Percentiles rank a stretch among this genome's conserved stretches.
These are phyloP conservation scores for Tuberolachnus salignus DNA, from an alignment of 2,888 invertebrate species.

Conservation along the genomic window DNA sequence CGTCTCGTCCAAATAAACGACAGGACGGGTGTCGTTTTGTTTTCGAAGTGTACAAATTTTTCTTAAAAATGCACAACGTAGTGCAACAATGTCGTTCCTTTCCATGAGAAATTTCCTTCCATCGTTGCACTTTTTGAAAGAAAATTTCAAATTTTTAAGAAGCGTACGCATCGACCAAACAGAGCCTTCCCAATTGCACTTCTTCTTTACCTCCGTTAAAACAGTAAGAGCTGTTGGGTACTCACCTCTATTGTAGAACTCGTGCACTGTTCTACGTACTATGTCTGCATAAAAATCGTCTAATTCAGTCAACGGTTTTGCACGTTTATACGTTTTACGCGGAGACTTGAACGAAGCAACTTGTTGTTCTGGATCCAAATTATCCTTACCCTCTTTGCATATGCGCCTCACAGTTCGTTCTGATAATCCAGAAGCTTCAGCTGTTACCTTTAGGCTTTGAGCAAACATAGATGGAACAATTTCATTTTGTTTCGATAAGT, in stretches of 20 bases:
- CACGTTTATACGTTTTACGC: neutral
- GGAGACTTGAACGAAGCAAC: constrained; percentile 7
- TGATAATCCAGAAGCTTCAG: no score
- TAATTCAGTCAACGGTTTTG: constrained; percentile 23
- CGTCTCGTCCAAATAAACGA: neutral
- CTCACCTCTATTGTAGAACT: no score
- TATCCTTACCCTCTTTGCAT: constrained; percentile 16
- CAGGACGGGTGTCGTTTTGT: neutral
- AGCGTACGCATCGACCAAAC: neutral
- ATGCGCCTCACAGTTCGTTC: constrained; percentile 9
- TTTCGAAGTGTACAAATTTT: neutral
- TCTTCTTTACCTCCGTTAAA: no score
- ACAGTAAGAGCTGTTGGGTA: no score
- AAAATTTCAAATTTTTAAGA: neutral
- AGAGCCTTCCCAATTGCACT: no score
- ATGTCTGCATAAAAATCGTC: no score
- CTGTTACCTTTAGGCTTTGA: no score
- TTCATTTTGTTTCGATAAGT: no score
- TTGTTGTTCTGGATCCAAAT: neutral
- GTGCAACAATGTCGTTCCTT: neutral
- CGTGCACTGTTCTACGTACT: no score
- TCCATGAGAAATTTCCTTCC: neutral
- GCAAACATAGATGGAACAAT: no score
- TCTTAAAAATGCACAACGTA: neutral
- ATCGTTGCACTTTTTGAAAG: neutral